Evolutionary conservation across 2,797 vertebrate species (phyloP).

Genomic region (Melopsittacus undulatus): DNA sequence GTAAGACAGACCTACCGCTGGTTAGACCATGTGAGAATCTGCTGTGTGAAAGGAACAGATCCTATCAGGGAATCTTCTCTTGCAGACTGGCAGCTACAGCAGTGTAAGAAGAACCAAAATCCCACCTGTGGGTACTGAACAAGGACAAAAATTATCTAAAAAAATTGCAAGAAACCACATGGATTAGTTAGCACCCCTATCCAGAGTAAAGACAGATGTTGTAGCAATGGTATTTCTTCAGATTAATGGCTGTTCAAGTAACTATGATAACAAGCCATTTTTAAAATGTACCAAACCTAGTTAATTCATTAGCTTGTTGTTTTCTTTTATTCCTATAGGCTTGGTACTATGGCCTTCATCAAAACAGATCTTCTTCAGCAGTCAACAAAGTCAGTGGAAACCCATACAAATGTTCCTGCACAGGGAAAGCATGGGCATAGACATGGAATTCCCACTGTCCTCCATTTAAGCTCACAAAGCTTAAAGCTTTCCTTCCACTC

Average conservation of each 20-base stretch:
- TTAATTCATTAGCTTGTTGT: conserved; percentile 6
- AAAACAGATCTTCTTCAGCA: neutral
- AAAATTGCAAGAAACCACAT: neutral
- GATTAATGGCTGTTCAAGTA: conserved; percentile 14
- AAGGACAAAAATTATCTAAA: neutral
- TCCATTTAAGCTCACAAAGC: conserved; percentile 71
- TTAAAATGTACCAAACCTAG: conserved; percentile 9
- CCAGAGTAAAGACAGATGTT: neutral
- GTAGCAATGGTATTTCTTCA: neutral
- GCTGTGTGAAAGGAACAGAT: neutral
- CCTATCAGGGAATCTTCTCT: neutral
- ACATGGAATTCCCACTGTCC: conserved; percentile 80
- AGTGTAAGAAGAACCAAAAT: neutral
- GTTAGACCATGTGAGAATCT: neutral
- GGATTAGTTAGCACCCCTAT: neutral
- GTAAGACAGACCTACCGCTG: neutral
- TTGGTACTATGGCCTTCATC: neutral
- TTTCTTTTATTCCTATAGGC: neutral
- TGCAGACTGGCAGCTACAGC: neutral
- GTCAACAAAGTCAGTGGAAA: neutral
- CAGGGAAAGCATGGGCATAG: neutral
- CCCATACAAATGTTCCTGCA: neutral
- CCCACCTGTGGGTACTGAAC: neutral
- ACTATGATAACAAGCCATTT: neutral
- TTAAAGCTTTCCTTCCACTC: too few relatives aligned